phyloP scores from a whole-genome alignment of 2,888 invertebrate genomes.

The Conus canariensis region DNA sequence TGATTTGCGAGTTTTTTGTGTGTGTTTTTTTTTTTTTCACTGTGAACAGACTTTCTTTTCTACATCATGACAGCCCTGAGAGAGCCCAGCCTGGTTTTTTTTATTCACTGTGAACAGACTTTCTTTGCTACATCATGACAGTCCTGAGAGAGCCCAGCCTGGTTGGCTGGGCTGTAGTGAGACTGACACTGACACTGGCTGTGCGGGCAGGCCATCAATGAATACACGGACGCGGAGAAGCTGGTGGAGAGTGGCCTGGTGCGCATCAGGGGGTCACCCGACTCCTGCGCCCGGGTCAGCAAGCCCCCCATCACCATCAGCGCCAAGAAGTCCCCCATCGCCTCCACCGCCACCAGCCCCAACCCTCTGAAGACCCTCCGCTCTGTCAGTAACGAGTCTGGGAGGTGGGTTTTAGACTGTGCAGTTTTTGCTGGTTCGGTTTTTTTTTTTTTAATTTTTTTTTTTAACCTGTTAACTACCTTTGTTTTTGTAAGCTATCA shows the following conservation, averaged over 20 bases:
- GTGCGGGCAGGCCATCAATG: constrained; percentile 44
- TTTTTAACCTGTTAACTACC: no score
- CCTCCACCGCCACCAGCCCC: constrained; percentile 9
- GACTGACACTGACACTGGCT: no score
- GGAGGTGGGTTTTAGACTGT: not conserved
- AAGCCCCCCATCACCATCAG: constrained; percentile 35
- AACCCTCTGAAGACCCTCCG: not conserved
- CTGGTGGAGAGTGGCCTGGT: constrained; percentile 11
- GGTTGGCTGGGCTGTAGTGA: no score
- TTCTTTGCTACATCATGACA: no score
- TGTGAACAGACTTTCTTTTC: no score
- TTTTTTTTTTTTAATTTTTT: not conserved
- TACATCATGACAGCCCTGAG: no score
- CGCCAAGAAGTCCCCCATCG: not conserved
- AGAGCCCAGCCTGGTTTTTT: no score
- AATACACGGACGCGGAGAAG: constrained; percentile 35
- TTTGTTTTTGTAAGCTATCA: no score
- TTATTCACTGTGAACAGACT: no score
- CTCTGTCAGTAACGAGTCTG: not conserved
- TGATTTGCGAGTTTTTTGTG: no score
- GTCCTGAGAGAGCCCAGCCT: no score
- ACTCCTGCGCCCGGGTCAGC: not conserved
- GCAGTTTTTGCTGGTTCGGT: not conserved
- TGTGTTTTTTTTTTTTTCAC: no score
- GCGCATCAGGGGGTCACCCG: constrained; percentile 19